Base-by-base conservation (phyloP, 2,797 vertebrate species). In the Pangasius mekongensis region DNA sequence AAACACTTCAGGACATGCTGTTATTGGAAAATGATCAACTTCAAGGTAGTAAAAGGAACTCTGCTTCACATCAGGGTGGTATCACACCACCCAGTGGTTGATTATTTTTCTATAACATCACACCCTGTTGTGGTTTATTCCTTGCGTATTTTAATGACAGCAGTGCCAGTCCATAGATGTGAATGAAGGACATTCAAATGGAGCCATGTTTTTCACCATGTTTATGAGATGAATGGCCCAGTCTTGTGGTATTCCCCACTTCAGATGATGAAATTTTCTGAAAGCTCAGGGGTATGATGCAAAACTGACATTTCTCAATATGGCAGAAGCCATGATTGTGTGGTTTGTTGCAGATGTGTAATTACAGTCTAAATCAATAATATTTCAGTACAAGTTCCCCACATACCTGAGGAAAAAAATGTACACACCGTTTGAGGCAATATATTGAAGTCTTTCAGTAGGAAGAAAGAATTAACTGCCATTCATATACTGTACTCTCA, bases 191-290 rank as follows among this genome's bases (percentile, higher is more conserved):
- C 11, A 16, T 64, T 39, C 10, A 20, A 39, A 39, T 5, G 7
- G 6, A 81, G 20, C 11, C 56, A 62, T 47, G 39, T 83, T n/a
- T n/a, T 64, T 64, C 58, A 3, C 58, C 56, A 1, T 82, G 58
- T 82, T 62, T 82, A 43, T 3, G 10, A 47, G 58, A 30, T 62
- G 36, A 62, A 47, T 47, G 7, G 24, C 24, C 24, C 7, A 3
- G 10, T 13, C 80, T 83, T n/a, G 13, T 16, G 33, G 6, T 18
- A 47, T 64, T 83, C 22, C 64, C 80, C 56, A 27, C 24, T 64
- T 64, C 39, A 43, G 58, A 64, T 83, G 80, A 64, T 83, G 80
- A 47, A 62, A 83, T 64, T 64, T 83, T 64, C 13, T 16, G 80
- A 83, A 83, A 64, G 14, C 58, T 83, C 58, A 62, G 58, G 36